Percentiles rank a stretch among this genome's conserved stretches.
Conservation (phyloP, 53 echinoderm and acorn worm species). For the Arbacia lixula region DNA sequence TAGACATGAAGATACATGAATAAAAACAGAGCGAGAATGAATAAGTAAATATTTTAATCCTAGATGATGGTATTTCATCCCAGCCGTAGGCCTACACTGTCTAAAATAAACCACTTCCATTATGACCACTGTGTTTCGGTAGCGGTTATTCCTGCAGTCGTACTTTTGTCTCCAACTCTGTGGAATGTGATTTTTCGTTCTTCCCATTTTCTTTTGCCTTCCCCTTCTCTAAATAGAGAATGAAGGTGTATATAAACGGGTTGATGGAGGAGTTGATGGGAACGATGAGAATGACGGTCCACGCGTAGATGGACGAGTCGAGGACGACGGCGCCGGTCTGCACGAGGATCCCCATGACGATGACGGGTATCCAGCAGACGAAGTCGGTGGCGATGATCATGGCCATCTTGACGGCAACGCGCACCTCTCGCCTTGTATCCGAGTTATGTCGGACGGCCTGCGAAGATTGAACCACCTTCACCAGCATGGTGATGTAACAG, state of each 20-base stretch:
- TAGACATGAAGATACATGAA: too few relatives aligned
- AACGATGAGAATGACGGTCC: slow-evolving; percentile 21
- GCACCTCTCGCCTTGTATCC: not conserved
- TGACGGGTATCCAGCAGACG: slow-evolving; percentile 9
- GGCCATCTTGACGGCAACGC: slow-evolving; percentile 3
- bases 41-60: too few relatives aligned
- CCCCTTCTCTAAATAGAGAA: too few relatives aligned
- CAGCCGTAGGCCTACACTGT: too few relatives aligned
- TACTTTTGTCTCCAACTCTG: too few relatives aligned
- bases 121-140: too few relatives aligned
- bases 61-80: too few relatives aligned
- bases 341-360: slow-evolving; percentile 54
- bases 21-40: too few relatives aligned
- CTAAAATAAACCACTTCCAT: too few relatives aligned
- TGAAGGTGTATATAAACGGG: slow-evolving; percentile 3
- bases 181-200: too few relatives aligned
- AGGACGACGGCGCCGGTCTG: slow-evolving; percentile 23
- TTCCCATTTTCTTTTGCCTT: too few relatives aligned
- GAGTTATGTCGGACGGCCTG: not conserved
- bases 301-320: not conserved
- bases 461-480: slow-evolving; percentile 32
- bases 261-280: slow-evolving; percentile 16
- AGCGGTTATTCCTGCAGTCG: too few relatives aligned
- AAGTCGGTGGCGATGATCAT: not conserved
- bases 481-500: slow-evolving; percentile 61